These are phyloP conservation scores for Cyaniris semiargus DNA, from an alignment of 2,888 invertebrate species.

Conservation along the genomic window DNA sequence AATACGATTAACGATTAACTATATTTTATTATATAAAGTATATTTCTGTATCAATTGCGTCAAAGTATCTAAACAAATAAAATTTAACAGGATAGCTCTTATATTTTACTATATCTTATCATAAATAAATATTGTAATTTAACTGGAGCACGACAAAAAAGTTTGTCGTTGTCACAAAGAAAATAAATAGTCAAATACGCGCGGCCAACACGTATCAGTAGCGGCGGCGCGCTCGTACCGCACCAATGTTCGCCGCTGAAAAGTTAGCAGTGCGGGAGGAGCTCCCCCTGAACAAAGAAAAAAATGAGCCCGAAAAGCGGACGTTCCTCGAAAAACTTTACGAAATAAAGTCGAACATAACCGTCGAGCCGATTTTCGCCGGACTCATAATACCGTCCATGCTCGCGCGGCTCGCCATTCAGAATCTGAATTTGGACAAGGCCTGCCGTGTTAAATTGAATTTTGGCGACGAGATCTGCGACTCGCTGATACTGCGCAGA, in stretches of 20 bases:
- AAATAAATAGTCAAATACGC: conserved; percentile 16
- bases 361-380: conserved; percentile 86
- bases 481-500: conserved; percentile 57
- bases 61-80: not conserved
- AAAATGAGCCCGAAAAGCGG: conserved; percentile 58
- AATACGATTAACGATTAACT: not conserved
- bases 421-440: conserved; percentile 71
- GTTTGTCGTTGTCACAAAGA: not conserved
- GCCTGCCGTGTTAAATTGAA: conserved; percentile 62
- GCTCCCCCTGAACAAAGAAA: conserved; percentile 53
- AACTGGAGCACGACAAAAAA: not conserved
- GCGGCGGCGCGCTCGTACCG: conserved; percentile 5
- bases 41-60: not conserved
- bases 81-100: not conserved
- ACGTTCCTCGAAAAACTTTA: conserved; percentile 74
- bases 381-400: conserved; percentile 84
- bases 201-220: not conserved
- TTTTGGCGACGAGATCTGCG: conserved; percentile 62
- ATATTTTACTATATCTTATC: not conserved
- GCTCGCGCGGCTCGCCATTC: conserved; percentile 84
- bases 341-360: conserved; percentile 80
- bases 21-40: not conserved
- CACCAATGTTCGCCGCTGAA: conserved; percentile 50
- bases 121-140: not conserved
- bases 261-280: conserved; percentile 54